phyloP scores from a whole-genome alignment of 2,113 vertebrate genomes.

The Lepus europaeus region DNA sequence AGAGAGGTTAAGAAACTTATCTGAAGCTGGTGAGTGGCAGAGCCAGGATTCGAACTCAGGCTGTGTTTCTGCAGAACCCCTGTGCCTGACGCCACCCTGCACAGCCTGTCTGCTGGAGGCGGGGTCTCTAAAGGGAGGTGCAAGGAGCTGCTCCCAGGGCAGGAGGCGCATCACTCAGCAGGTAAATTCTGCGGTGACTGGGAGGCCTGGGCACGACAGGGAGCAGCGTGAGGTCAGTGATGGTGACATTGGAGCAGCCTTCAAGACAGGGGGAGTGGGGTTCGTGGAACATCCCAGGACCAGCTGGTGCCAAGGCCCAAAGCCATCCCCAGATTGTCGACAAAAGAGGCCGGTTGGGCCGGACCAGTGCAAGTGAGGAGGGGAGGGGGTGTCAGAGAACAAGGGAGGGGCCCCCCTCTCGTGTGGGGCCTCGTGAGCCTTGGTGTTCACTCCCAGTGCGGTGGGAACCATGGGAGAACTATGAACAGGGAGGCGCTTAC shows the following conservation, averaged over 20 bases:
- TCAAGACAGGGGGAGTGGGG: background rate
- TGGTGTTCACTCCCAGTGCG: background rate
- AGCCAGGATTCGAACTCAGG: background rate
- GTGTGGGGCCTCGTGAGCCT: background rate
- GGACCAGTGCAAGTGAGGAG: background rate
- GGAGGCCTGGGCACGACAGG: too few relatives aligned
- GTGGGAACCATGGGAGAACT: slow-evolving; percentile 19
- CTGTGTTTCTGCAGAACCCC: too few relatives aligned
- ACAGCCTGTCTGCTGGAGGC: background rate
- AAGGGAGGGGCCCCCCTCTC: background rate
- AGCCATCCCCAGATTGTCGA: background rate
- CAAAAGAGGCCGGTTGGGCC: background rate
- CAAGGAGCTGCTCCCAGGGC: background rate
- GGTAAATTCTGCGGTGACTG: too few relatives aligned
- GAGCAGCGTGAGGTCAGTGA: background rate
- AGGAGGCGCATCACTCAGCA: background rate
- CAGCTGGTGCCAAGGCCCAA: background rate
- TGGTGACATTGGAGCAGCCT: background rate
- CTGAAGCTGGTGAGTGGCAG: background rate
- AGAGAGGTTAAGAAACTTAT: background rate
- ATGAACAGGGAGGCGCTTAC: background rate
- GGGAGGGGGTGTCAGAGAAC: background rate
- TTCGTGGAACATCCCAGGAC: background rate
- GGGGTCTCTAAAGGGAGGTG: background rate
- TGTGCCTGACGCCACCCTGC: background rate